phyloP scores from a whole-genome alignment of 2,797 vertebrate species.

The Sarcoramphus papa region DNA sequence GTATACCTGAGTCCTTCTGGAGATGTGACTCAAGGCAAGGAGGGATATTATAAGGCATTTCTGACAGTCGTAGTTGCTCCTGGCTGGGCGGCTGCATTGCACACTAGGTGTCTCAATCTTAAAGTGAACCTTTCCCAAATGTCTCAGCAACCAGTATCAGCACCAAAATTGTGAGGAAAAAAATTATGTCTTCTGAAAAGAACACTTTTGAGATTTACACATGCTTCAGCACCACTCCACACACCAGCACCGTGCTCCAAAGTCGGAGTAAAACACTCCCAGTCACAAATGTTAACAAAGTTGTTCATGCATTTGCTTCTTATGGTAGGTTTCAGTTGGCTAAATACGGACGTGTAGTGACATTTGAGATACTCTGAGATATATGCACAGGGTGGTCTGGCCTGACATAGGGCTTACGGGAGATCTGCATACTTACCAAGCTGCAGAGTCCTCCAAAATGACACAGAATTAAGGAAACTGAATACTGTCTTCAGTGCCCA shows the following conservation, averaged over 20 bases:
- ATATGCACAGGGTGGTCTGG: not conserved
- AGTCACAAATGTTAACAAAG: not conserved
- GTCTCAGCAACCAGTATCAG: not conserved
- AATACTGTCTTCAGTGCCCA: not conserved
- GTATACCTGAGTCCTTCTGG: not conserved
- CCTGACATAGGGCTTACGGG: not conserved
- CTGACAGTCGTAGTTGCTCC: fast-evolving
- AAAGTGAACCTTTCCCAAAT: not conserved
- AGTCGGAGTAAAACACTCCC: not conserved
- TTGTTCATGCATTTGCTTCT: not conserved
- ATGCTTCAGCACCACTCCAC: not conserved
- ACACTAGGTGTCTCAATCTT: not conserved
- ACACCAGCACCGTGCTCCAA: fast-evolving
- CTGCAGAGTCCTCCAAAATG: not conserved
- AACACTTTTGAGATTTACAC: not conserved
- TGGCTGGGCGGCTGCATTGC: not conserved
- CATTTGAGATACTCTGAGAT: not conserved
- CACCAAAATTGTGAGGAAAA: not conserved
- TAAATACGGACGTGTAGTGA: not conserved
- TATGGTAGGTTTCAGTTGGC: not conserved
- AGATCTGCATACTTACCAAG: not conserved
- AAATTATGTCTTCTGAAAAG: fast-evolving
- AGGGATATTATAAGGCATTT: not conserved
- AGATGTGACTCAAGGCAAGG: not conserved
- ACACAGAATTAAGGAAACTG: not conserved